Base-by-base conservation (phyloP, 2,113 vertebrate species). In the Saccopteryx leptura region DNA sequence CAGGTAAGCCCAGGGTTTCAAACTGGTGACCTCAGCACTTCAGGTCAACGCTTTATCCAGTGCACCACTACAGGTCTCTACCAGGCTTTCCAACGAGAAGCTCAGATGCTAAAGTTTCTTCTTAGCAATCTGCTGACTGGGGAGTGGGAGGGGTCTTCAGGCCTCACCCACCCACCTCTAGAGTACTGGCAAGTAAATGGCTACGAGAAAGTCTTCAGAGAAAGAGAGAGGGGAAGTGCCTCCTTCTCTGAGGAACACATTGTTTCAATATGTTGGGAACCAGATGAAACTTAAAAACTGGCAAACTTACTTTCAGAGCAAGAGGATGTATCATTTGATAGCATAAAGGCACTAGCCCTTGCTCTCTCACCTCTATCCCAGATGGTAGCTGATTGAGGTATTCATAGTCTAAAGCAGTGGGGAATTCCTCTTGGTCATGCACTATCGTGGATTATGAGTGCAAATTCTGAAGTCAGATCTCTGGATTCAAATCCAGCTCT, bases 281-380 rank as follows among this genome's bases (percentile, higher is more conserved):
- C n/a, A 95, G 74, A 74, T 31, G 54, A 86, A 39, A 86, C 48
- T 74, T 79, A 63, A 75, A 83, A 93, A 18, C 50, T 80, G 56
- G 61, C 31, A 91, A 91, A 84, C 1, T 9, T 90, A 31, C 71
- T 95, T 7, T 81, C 82, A n/a, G 23, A 65, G 6, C 52, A 74
- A 94, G 33, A 93, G 24, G n/a, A 82, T 1, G 69, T 52, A 13
- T 75, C 65, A 58, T 23, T 81, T 12, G 65, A 21, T 69, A 89
- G 74, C 52, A 76, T 21, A 85, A 63, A 90, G 5, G n/a, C 17
- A 81, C 18, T 83, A 39, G 75, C 7, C 18, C n/a, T 33, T 74
- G 19, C 63, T 63, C 50, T 52, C 24, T 24, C 8, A 15, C 3
- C 10, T 52, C 7, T 8, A 79, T 10, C 33, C 48, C 15, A 90